Base-by-base conservation (phyloP, 2,797 vertebrate species). In the Poliocrania exsul region DNA sequence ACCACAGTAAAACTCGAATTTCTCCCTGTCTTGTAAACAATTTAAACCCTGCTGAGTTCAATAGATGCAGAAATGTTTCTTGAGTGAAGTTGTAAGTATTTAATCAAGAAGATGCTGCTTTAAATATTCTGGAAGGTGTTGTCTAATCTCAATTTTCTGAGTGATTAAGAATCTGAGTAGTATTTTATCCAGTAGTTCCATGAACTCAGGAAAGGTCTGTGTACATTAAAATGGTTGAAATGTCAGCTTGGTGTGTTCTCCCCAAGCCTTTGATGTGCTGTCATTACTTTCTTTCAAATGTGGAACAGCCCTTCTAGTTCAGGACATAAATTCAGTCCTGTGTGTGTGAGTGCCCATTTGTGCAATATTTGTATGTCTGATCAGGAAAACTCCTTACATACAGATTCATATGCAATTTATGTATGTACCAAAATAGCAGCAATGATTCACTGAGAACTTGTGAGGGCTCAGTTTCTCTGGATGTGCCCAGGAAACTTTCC, bases 321-420 rank as follows among this genome's bases (percentile, higher is more conserved):
- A 50, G 50, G 21, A 14, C 58, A 42, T 33, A 60, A 33, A 54
- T 79, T 38, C 37, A 71, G 11, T 33, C 6, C 17, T 38, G 4
- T 69, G 40, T 1, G 0, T 26, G 9, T 46, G 7, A 5, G 0
- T 35, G 16, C 26, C 2, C 25, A 10, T 65, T 19, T 72, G 7
- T 84, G 26, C 10, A 3, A 3, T 49, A 38, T 56, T 65, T 40
- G 14, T 17, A 6, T 53, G 8, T 46, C 40, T 9, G 26, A 38
- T 78, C 7, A 53, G 49, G 67, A n/a, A 1, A 10, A 16, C 5
- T n/a, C 10, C 24, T 54, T 38, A 25, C 13, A 11, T 35, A 19
- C 26, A 38, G 40, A 16, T 62, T 37, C 50, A 10, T 18, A 31
- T 28, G 38, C 14, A 5, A 31, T 56, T 51, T 66, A 21, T 11